Percentiles rank a stretch among this genome's conserved stretches.
Evolutionary conservation across 2,888 invertebrate species (phyloP).

Genomic region (Cistogaster globosa): DNA sequence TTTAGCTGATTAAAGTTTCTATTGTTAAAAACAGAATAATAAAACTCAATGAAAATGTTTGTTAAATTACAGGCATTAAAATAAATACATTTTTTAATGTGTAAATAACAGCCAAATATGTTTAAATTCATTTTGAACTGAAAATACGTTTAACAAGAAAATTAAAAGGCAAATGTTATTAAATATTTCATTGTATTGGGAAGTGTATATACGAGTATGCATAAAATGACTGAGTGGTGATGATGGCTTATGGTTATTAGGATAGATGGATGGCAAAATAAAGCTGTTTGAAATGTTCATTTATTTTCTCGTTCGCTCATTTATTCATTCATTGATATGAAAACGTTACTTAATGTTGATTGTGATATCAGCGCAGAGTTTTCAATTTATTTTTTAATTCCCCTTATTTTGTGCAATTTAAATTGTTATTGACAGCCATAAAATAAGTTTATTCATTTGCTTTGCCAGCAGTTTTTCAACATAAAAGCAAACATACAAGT

Average conservation of each 20-base stretch:
- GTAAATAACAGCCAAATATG: background rate
- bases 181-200: too few species aligned
- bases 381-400: conserved; percentile 61
- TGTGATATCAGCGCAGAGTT: conserved; percentile 34
- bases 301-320: background rate
- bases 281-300: conserved; percentile 20
- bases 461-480: background rate
- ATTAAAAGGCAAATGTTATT: background rate
- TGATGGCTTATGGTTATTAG: background rate
- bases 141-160: conserved; percentile 19
- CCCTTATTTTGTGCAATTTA: conserved; percentile 47
- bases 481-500: background rate
- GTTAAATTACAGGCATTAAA: background rate
- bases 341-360: conserved; percentile 41
- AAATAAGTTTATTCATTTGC: conserved; percentile 47
- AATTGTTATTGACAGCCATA: conserved; percentile 65
- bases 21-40: background rate
- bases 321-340: conserved; percentile 22
- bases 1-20: conserved; percentile 33
- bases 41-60: background rate
- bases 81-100: background rate
- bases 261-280: conserved; percentile 30
- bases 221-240: conserved; percentile 18
- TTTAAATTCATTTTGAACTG: background rate
- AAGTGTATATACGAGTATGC: too few species aligned